Conservation (phyloP, 2,113 vertebrate species). For the Marcusenius ussheri region DNA sequence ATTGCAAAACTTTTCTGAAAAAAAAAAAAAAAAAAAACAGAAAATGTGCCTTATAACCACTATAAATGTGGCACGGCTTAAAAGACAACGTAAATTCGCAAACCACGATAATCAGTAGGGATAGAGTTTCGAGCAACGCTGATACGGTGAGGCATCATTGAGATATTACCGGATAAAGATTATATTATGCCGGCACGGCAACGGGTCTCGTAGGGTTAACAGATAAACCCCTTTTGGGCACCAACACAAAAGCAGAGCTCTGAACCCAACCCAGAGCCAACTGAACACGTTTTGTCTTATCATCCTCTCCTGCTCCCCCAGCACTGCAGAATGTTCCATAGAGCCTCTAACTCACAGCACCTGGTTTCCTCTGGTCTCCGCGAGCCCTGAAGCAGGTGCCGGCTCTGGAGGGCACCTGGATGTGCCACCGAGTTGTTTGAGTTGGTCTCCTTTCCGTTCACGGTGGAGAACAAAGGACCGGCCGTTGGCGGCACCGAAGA, state of each 20-base stretch:
- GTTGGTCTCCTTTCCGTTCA: not conserved
- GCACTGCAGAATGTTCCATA: not conserved
- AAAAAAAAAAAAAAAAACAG: not conserved
- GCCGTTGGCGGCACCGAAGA: not conserved
- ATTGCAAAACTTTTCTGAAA: not conserved
- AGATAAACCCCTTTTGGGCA: not conserved
- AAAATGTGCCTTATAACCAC: not conserved
- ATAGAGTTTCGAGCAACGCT: not conserved
- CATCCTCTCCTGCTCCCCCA: not conserved
- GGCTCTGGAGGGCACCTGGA: not conserved
- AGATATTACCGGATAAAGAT: not conserved
- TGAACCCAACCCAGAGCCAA: not conserved
- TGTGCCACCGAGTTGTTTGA: not conserved
- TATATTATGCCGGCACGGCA: not conserved
- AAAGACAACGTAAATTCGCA: not conserved
- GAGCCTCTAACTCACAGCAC: not conserved
- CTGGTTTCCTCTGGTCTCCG: not conserved
- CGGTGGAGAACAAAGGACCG: not conserved
- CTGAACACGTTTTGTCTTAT: not conserved
- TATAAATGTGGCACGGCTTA: not conserved
- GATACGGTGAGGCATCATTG: not conserved
- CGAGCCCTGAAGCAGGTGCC: not conserved
- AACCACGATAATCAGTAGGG: not conserved
- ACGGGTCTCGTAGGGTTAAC: not conserved
- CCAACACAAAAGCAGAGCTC: not conserved